A percentile compares a stretch with the other conserved stretches of the same genome.
Evolutionary conservation across 2,113 vertebrate genomes (phyloP).

Genomic region (Myodes glareolus): DNA sequence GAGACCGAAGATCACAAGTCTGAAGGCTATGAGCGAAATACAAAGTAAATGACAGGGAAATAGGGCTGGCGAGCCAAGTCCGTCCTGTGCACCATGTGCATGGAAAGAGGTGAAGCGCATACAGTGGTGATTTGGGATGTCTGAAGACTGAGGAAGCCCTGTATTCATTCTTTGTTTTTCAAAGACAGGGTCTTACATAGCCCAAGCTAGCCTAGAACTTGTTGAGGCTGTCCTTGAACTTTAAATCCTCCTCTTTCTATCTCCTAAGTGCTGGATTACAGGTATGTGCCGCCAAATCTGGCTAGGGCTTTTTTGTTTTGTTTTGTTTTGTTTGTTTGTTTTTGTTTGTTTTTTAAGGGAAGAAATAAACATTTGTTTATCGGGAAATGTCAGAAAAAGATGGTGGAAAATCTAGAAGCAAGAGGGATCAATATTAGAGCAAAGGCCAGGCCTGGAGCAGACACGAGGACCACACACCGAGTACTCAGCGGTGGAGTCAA

Average conservation of each 20-base stretch:
- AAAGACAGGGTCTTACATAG: not conserved
- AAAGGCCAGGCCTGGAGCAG: not conserved
- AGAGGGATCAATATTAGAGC: not conserved
- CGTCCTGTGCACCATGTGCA: not conserved
- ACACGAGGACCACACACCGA: not conserved
- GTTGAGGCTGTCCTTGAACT: not conserved
- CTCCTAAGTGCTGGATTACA: not conserved
- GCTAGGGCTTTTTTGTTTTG: no score
- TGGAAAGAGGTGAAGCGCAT: not conserved
- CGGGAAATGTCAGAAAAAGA: not conserved
- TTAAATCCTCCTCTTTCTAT: not conserved
- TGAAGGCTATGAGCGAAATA: not conserved
- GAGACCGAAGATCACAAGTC: not conserved
- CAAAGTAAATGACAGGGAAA: not conserved
- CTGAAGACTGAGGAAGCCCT: not conserved
- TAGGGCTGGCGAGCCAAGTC: not conserved
- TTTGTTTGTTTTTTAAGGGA: constrained; percentile 12
- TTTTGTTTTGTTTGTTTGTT: no score
- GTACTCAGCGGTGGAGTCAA: not conserved
- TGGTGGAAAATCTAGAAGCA: not conserved
- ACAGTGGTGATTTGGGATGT: not conserved
- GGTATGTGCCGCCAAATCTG: not conserved
- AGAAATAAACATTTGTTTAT: not conserved
- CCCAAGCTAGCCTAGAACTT: not conserved
- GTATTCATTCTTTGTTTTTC: not conserved